Percentiles rank a stretch among this genome's conserved stretches.
Conservation (phyloP, 2,888 invertebrate genomes). For the Andrena marginata region DNA sequence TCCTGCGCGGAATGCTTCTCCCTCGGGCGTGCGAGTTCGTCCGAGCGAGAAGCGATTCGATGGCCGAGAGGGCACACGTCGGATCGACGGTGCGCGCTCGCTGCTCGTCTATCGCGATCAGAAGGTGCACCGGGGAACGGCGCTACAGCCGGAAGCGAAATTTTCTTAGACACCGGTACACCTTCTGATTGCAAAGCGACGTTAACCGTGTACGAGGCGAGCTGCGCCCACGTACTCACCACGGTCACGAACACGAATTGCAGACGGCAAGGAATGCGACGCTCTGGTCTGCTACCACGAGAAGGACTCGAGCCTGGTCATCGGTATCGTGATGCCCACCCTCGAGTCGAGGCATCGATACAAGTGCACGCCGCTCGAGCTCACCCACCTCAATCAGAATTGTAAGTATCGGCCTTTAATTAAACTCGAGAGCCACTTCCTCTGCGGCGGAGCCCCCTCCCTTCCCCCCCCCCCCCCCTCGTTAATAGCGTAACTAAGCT, state of each 20-base stretch:
- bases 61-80: too few relatives aligned
- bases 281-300: conserved; percentile 89
- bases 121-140: too few relatives aligned
- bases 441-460: neutral
- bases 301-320: conserved; percentile 88
- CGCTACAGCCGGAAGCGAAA: conserved; percentile 7
- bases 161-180: conserved; percentile 21
- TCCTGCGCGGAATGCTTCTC: too few relatives aligned
- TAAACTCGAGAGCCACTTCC: conserved; percentile 31
- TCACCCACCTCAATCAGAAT: conserved; percentile 86
- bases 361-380: conserved; percentile 87
- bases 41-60: too few relatives aligned
- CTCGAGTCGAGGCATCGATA: conserved; percentile 89
- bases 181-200: conserved; percentile 29
- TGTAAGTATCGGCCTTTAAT: conserved; percentile 85
- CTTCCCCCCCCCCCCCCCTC: too few relatives aligned
- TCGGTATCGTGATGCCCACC: conserved; percentile 88
- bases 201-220: conserved; percentile 2
- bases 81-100: too few relatives aligned
- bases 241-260: conserved; percentile 60
- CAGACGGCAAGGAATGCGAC: conserved; percentile 88
- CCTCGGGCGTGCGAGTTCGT: too few relatives aligned
- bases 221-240: conserved; percentile 29
- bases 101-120: too few relatives aligned
- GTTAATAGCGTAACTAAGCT: conserved; percentile 24